Evolutionary conservation across 2,113 vertebrate genomes (phyloP), one percentile per base, ranked within the genome.

Genomic region (Menura novaehollandiae): DNA sequence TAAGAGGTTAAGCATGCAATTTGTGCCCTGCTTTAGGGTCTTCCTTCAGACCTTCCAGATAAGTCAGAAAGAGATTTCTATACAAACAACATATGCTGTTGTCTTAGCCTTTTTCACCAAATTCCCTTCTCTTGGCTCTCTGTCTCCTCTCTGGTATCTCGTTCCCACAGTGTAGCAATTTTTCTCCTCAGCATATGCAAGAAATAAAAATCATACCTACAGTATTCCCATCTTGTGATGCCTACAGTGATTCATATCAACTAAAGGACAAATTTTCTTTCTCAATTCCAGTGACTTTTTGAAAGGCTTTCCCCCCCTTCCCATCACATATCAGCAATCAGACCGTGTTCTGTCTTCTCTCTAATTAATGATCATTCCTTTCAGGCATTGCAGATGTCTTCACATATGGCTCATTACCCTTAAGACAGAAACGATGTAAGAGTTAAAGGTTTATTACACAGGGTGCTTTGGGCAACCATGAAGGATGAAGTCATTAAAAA

Each of bases 401-500:
- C 91, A 69, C 98, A 98, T 98, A 98, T 97, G 98, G 97, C 97
- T 98, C 98, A 98, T 98, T 98, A 98, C 97, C 97, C 97, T 95
- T 79, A 98, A 97, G 98, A 97, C 97, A 98, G 97, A 97, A 98
- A 97, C 96, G 6, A 97, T 98, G 97, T 98, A 98, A 98, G 94
- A 98, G 97, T 98, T 97, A 98, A 98, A 98, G 98, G 97, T 98
- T 98, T 98, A 96, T 98, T 98, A 98, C 97, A 96, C 92, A 84
- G 96, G 94, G 97, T 98, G 98, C 97, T 97, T 97, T 95, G 96
- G 94, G 91, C 91, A 98, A 88, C 88, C 89, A 95, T 98, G 98
- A 98, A 98, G 76, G 96, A 98, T 98, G 97, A 97, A 98, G 94
- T 95, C 88, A 98, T 98, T 98, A 98, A 97, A 44, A 91, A 97